Conservation (phyloP, 1,140 invertebrate genomes). For the Drosophila takahashii region DNA sequence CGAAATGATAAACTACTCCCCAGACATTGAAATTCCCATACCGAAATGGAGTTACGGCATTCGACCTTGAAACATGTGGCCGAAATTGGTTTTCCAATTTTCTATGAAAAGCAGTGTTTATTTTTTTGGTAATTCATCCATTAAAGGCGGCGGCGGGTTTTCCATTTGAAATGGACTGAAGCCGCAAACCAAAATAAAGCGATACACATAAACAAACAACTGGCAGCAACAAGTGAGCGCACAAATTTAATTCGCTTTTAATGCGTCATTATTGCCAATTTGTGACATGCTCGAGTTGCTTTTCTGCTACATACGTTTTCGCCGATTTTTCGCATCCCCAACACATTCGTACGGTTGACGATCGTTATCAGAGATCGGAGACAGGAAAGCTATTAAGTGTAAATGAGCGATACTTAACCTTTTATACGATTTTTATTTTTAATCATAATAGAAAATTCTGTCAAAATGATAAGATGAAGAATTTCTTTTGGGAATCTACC, state of each 20-base stretch:
- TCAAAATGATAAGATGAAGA: too few relatives aligned
- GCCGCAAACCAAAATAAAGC: constrained; percentile 34
- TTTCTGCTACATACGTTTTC: constrained; percentile 3
- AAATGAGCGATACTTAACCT: not conserved
- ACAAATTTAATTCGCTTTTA: constrained; percentile 66
- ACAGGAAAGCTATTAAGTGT: constrained; percentile 7
- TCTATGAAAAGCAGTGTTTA: constrained; percentile 54
- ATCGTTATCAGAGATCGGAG: constrained; percentile 23
- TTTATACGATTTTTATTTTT: not conserved
- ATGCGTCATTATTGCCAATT: constrained; percentile 72
- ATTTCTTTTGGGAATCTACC: too few relatives aligned
- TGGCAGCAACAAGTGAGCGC: constrained; percentile 60
- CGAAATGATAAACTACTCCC: constrained; percentile 8
- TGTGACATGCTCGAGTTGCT: constrained; percentile 30
- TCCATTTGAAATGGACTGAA: constrained; percentile 31
- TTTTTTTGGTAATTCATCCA: constrained; percentile 36
- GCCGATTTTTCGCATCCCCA: constrained; percentile 7
- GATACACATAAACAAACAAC: constrained; percentile 31
- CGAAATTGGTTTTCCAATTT: constrained; percentile 41
- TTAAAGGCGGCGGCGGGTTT: constrained; percentile 58
- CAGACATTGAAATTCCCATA: constrained; percentile 23
- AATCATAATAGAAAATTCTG: too few relatives aligned
- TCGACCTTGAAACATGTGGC: constrained; percentile 61
- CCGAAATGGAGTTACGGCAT: constrained; percentile 14
- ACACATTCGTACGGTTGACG: constrained; percentile 1